A percentile compares a stretch with the other conserved stretches of the same genome.
phyloP scores from a whole-genome alignment of 2,113 vertebrate species.

The Aptenodytes patagonicus region DNA sequence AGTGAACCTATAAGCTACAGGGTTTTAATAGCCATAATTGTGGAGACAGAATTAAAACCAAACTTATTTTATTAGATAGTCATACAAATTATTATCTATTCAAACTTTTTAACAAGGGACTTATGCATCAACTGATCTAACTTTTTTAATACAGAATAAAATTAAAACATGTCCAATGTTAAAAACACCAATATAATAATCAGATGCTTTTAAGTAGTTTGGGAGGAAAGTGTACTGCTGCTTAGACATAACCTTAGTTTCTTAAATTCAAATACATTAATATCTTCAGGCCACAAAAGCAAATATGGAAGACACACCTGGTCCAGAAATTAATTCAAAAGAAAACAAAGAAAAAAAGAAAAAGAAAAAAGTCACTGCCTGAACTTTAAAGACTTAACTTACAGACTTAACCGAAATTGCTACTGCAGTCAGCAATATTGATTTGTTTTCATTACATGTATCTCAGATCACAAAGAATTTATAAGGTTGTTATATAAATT shows the following conservation, averaged over 20 bases:
- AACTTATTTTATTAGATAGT: not conserved
- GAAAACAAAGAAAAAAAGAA: not conserved
- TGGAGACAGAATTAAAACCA: not conserved
- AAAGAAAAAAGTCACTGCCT: not conserved
- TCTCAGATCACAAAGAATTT: constrained; percentile 2
- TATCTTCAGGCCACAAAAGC: not conserved
- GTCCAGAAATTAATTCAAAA: not conserved
- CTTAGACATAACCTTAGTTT: not conserved
- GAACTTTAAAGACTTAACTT: not conserved
- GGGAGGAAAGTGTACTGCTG: not conserved
- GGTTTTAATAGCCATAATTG: not conserved
- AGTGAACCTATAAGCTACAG: not conserved
- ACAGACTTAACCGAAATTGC: not conserved
- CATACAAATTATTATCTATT: not conserved
- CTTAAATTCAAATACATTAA: not conserved
- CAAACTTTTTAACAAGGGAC: not conserved
- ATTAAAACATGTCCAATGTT: not conserved
- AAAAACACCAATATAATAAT: not conserved
- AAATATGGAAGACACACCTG: not conserved
- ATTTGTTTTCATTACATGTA: not conserved
- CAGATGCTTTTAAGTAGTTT: not conserved
- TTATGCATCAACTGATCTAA: not conserved
- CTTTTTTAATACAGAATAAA: not conserved
- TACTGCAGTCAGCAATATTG: not conserved
- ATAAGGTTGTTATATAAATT: not conserved